A percentile compares a stretch with the other conserved stretches of the same genome.
phyloP scores from a whole-genome alignment of 2,797 vertebrate genomes.

The Ctenosaura bakeri region DNA sequence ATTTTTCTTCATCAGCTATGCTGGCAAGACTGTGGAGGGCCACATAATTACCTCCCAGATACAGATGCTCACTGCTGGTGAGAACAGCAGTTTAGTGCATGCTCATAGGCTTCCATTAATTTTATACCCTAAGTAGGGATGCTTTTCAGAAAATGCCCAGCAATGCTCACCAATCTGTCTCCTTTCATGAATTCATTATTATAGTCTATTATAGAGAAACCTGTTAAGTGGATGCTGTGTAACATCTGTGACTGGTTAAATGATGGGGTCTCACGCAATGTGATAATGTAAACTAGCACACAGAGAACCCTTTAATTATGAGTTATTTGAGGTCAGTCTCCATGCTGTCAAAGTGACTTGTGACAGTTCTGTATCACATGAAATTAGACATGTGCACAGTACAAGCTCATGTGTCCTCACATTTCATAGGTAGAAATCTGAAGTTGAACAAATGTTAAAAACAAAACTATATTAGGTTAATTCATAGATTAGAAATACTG shows the following conservation, averaged over 20 bases:
- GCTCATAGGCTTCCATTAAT: background rate
- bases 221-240: slow-evolving; percentile 15
- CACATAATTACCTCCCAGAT: too few relatives aligned
- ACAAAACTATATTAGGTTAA: background rate
- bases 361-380: background rate
- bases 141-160: slow-evolving; percentile 10
- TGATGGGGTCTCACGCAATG: background rate
- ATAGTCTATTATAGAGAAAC: slow-evolving; percentile 18
- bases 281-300: accelerated
- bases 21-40: too few relatives aligned
- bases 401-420: background rate
- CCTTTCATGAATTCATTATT: background rate
- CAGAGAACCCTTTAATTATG: background rate
- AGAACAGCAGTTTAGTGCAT: background rate
- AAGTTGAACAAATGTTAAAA: background rate
- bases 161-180: slow-evolving; percentile 4
- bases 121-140: background rate
- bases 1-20: too few relatives aligned
- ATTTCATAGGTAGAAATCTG: slow-evolving; percentile 17
- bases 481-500: background rate
- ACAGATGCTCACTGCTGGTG: background rate
- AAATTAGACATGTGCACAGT: background rate
- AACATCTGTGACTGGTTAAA: slow-evolving; percentile 9
- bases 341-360: background rate
- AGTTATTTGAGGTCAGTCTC: background rate